Base-by-base conservation (phyloP, 2,888 invertebrate genomes). In the Linnaemya vulpina region DNA sequence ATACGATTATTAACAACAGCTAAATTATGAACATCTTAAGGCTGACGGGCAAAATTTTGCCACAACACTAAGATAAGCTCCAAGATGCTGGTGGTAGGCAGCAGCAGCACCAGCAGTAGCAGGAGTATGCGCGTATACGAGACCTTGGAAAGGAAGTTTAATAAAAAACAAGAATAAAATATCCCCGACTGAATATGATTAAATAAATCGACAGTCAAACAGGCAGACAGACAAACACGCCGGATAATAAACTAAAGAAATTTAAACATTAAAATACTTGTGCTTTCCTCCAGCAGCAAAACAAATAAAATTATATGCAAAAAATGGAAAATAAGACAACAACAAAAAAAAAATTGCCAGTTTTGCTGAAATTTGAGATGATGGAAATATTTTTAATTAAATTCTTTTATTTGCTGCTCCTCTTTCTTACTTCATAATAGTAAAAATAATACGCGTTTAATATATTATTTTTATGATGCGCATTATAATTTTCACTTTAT, bases 381-480 rank as follows among this genome's bases (percentile, higher is more conserved):
- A 71, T 62, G 74, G 30, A 71, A 80, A 80, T 76, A 80, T 80
- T 84, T 84, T 84, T 83, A 76, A 80, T 76, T 84, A 77, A 80
- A 74, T 77, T 76, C 51, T 70, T 70, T 77, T 67, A 38, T 53
- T 30, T 46, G 11, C 20, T 46, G n/a, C 5, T 67, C 46, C 20
- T 67, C 35, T 35, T 30, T 43, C 5, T 35, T 25, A 7, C 11
- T 40, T 10, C 17, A 51, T 49, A 5, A 22, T 30, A 2, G 40
- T 51, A 70, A n/a, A n/a, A n/a, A 78, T 78, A 78, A 62, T 49
- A 70, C 51, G 68, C 77, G 40, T 78, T 71, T 78, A 78, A 78
- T 78, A 78, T 78, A 78, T n/a, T n/a, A n/a, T 78, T 78, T 78
- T 78, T 78, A 78, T 78, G 70, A 62, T 71, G 51, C 53, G 53